Evolutionary conservation across 92 coral and sea anemone genomes (phyloP).

Genomic region (Umimayanthus chanpuru): DNA sequence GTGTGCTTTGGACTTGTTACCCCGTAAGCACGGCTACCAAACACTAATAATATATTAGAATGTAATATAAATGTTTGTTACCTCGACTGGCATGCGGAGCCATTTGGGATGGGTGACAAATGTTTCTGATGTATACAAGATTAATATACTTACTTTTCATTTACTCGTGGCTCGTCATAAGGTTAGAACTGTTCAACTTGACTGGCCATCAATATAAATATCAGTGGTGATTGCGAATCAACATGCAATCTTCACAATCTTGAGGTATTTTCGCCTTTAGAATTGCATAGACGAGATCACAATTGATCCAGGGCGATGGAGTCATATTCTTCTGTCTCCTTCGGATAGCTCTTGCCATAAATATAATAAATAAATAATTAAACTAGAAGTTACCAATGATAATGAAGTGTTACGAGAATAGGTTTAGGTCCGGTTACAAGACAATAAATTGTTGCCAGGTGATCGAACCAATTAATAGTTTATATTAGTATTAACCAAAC

Average conservation of each 20-base stretch:
- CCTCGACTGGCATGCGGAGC: not conserved
- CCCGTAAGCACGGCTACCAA: not conserved
- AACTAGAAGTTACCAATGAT: too few relatives aligned
- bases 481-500: too few relatives aligned
- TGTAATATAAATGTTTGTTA: not conserved
- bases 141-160: not conserved
- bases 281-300: too few relatives aligned
- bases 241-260: not conserved
- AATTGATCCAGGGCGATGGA: too few relatives aligned
- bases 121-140: not conserved
- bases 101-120: not conserved
- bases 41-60: not conserved
- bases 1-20: not conserved
- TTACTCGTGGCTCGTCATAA: not conserved
- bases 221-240: not conserved
- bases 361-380: too few relatives aligned
- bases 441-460: too few relatives aligned
- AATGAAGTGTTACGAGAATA: too few relatives aligned
- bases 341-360: too few relatives aligned
- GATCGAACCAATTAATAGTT: too few relatives aligned
- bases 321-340: too few relatives aligned
- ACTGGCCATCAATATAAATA: not conserved
- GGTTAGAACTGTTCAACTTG: not conserved
- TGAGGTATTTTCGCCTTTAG: too few relatives aligned
- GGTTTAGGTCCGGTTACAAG: too few relatives aligned